These are phyloP conservation scores for Muricea muricata DNA, from an alignment of 92 coral and sea anemone species.

Conservation along the genomic window DNA sequence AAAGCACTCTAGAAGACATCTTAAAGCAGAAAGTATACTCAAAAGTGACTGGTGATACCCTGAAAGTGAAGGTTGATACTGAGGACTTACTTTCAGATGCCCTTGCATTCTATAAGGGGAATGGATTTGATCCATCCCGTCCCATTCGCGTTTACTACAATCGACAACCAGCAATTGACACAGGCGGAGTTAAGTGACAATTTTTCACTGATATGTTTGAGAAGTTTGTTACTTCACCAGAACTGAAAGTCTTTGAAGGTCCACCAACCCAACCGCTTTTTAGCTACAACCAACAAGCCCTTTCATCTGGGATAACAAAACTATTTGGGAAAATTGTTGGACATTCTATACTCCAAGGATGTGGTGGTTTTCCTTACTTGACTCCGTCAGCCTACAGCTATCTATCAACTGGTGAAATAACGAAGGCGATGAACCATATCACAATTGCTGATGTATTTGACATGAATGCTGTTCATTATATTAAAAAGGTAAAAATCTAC, in stretches of 20 bases:
- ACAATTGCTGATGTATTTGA: no score
- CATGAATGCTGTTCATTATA: slow-evolving; percentile 14
- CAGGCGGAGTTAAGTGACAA: slow-evolving; percentile 49
- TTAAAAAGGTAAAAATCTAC: slow-evolving; percentile 7
- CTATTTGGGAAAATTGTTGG: slow-evolving; percentile 11
- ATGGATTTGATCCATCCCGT: slow-evolving; percentile 10
- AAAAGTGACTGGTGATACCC: slow-evolving; percentile 26
- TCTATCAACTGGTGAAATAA: slow-evolving; percentile 6
- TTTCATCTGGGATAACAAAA: not conserved
- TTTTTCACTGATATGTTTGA: slow-evolving; percentile 40
- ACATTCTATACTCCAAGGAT: slow-evolving; percentile 1
- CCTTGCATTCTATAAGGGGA: slow-evolving; percentile 44
- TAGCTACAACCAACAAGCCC: slow-evolving; percentile 35
- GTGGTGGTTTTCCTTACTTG: slow-evolving; percentile 5
- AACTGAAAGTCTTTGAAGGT: slow-evolving; percentile 45
- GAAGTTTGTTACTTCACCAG: not conserved
- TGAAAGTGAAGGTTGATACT: slow-evolving; percentile 45
- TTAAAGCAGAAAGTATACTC: not conserved
- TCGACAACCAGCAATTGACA: no score
- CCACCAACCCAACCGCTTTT: slow-evolving; percentile 34
- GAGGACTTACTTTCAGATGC: slow-evolving; percentile 57
- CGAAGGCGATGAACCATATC: no score
- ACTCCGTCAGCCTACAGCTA: slow-evolving; percentile 6
- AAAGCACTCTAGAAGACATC: slow-evolving; percentile 6
- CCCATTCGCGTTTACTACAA: slow-evolving; percentile 27